Conservation (phyloP, 2,888 invertebrate species). For the Andrena bucephala region DNA sequence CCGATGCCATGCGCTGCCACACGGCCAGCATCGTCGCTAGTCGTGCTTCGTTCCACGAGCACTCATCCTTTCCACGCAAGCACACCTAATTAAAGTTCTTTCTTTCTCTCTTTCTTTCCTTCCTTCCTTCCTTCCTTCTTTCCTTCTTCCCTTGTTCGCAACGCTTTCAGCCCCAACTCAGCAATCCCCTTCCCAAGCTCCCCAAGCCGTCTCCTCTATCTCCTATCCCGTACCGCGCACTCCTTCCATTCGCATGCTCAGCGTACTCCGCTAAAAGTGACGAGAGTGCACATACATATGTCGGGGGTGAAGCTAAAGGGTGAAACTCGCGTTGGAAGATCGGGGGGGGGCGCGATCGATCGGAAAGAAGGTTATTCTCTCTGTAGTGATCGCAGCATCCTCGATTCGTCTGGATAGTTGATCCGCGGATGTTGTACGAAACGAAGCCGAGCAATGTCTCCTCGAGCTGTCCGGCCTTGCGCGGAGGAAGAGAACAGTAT, state of each 20-base stretch:
- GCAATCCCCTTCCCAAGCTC: too few species aligned
- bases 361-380: not conserved
- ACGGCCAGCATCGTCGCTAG: constrained; percentile 20
- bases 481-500: constrained; percentile 9
- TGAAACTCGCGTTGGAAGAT: too few species aligned
- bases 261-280: not conserved
- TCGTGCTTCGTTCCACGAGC: constrained; percentile 11
- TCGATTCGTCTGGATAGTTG: not conserved
- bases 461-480: constrained; percentile 23
- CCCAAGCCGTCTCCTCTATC: not conserved
- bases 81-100: not conserved
- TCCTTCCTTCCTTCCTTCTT: not conserved
- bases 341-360: not conserved
- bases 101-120: not conserved
- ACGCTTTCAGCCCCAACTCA: too few species aligned
- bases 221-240: too few species aligned
- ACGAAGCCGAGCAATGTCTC: constrained; percentile 1
- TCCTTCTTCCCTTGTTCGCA: too few species aligned
- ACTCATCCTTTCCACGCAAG: not conserved
- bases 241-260: not conserved
- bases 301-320: too few species aligned
- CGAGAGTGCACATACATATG: not conserved
- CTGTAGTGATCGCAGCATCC: not conserved
- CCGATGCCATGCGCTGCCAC: not conserved
- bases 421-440: not conserved